Evolutionary conservation across 2,888 invertebrate species (phyloP).

Genomic region (Notocelia uddmanniana): DNA sequence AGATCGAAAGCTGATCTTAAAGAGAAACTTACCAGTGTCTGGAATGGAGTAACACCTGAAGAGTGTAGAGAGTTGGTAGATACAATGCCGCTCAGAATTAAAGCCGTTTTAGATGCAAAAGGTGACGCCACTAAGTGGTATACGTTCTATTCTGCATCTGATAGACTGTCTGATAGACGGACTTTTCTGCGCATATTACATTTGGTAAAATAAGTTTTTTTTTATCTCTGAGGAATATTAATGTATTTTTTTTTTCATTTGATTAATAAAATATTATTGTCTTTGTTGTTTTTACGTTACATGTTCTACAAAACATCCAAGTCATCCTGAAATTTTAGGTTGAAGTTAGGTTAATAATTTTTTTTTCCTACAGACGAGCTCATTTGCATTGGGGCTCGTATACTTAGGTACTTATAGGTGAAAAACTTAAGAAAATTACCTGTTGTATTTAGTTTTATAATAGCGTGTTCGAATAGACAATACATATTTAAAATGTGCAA

Average conservation of each 20-base stretch:
- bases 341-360: constrained; percentile 1
- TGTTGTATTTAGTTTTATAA: no score
- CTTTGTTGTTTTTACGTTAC: constrained; percentile 6
- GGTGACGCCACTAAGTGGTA: background rate
- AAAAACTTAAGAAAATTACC: no score
- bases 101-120: background rate
- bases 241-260: background rate
- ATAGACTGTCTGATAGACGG: no score
- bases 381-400: constrained; percentile 8
- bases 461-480: no score
- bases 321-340: constrained; percentile 7
- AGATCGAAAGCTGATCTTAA: no score
- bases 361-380: constrained; percentile 1
- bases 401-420: no score
- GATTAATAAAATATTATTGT: background rate
- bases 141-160: background rate
- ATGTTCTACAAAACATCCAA: constrained; percentile 8
- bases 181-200: constrained; percentile 1
- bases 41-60: background rate
- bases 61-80: constrained; percentile 12
- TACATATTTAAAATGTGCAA: no score
- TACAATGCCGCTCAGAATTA: constrained; percentile 3
- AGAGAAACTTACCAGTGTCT: constrained; percentile 44
- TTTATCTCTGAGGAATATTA: background rate
- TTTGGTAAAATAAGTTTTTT: background rate